Evolutionary conservation across 2,113 vertebrate species (phyloP).

Genomic region (Brachyistius frenatus): DNA sequence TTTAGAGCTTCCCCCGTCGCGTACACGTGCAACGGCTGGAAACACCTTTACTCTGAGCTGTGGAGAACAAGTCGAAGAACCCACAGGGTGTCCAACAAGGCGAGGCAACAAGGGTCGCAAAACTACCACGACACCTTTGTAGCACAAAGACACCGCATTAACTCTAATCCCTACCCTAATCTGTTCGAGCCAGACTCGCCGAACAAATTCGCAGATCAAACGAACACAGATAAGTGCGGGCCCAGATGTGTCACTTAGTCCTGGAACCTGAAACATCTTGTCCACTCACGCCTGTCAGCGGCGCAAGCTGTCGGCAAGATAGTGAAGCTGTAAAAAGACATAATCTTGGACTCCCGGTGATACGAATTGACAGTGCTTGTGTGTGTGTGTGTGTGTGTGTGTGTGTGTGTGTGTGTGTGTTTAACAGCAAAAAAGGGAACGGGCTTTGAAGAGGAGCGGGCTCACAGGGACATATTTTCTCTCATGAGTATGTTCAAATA

Average conservation of each 20-base stretch:
- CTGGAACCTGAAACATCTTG: conserved; percentile 42
- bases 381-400: no score
- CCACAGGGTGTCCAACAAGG: no score
- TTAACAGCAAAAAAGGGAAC: background rate
- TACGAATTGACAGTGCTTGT: conserved; percentile 8
- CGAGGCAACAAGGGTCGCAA: no score
- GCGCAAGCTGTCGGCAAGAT: conserved; percentile 63
- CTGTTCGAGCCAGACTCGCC: background rate
- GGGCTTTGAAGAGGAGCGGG: background rate
- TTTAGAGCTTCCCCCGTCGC: background rate
- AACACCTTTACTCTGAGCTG: background rate
- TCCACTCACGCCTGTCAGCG: conserved; percentile 68
- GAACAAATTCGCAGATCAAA: background rate
- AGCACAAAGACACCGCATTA: no score
- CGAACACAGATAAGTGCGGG: conserved; percentile 10
- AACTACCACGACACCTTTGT: no score
- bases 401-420: no score
- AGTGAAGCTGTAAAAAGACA: conserved; percentile 57
- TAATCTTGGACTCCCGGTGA: conserved; percentile 28
- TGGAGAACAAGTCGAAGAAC: background rate
- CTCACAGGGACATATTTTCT: background rate
- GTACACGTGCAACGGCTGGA: background rate
- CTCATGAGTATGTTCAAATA: background rate
- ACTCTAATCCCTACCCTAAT: no score
- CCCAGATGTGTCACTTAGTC: conserved; percentile 10